phyloP scores from a whole-genome alignment of 2,113 vertebrate genomes.

The Cynocephalus volans region DNA sequence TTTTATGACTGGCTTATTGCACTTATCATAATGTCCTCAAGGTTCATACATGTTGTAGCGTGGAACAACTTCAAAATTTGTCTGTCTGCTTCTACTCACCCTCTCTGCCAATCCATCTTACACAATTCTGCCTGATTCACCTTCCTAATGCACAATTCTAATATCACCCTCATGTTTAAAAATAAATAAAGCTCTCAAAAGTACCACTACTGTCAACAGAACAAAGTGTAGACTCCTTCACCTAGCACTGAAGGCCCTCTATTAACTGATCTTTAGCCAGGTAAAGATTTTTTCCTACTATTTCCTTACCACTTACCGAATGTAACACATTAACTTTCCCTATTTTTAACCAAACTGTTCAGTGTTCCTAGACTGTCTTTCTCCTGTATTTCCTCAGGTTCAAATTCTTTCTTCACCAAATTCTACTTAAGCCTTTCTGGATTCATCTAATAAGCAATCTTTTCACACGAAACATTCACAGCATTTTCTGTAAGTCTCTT shows the following conservation, averaged over 20 bases:
- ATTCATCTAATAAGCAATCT: not conserved
- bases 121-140: not conserved
- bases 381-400: not conserved
- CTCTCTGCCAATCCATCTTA: slow-evolving; percentile 12
- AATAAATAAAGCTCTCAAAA: not conserved
- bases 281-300: not conserved
- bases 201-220: not conserved
- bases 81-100: not conserved
- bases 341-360: not conserved
- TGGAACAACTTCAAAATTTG: not conserved
- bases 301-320: not conserved
- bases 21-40: not conserved
- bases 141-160: not conserved
- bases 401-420: slow-evolving; percentile 26
- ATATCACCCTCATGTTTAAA: not conserved
- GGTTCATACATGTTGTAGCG: not conserved
- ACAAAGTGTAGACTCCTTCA: not conserved
- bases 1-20: not conserved
- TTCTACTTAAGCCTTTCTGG: slow-evolving; percentile 22
- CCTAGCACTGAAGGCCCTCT: not conserved
- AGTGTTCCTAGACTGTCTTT: not conserved
- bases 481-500: not conserved
- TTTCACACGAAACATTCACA: slow-evolving; percentile 15
- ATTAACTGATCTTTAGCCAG: not conserved
- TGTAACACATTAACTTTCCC: not conserved